Evolutionary conservation across 2,113 vertebrate genomes (phyloP).

Genomic region (rat (Rattus norvegicus)): DNA sequence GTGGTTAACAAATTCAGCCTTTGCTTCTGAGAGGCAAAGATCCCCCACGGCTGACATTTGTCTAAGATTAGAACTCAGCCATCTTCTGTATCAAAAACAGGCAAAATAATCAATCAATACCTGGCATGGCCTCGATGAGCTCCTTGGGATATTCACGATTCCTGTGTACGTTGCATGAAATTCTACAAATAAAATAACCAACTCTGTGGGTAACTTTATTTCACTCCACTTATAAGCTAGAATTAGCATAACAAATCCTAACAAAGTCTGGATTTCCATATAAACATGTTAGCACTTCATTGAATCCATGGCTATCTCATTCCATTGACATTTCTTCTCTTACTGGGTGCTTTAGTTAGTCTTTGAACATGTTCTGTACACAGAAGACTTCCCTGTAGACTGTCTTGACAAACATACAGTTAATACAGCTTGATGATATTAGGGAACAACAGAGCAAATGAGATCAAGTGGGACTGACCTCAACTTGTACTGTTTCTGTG

Average conservation of each 20-base stretch:
- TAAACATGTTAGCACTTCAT: neutral
- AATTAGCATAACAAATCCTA: neutral
- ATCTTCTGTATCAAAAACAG: neutral
- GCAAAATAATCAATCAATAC: neutral
- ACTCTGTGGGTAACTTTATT: neutral
- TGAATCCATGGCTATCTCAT: slow-evolving; percentile 44
- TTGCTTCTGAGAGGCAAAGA: slow-evolving; percentile 2
- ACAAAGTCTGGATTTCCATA: neutral
- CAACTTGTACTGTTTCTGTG: neutral
- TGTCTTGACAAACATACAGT: slow-evolving; percentile 32
- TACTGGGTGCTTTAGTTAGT: slow-evolving; percentile 25
- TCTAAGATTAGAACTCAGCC: neutral
- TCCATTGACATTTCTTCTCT: slow-evolving; percentile 31
- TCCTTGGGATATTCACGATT: neutral
- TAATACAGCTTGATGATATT: neutral
- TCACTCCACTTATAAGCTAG: slow-evolving; percentile 11
- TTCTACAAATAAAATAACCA: slow-evolving; percentile 22
- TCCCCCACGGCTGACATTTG: neutral
- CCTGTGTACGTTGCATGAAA: neutral
- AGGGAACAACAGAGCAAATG: neutral
- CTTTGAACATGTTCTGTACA: rapidly evolving
- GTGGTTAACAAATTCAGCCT: slow-evolving; percentile 25
- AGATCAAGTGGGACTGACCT: neutral
- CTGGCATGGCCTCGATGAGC: neutral
- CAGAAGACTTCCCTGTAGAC: neutral